Percentiles rank a stretch among this genome's conserved stretches.
Evolutionary conservation across 2,888 invertebrate species (phyloP).

Genomic region (Apocheima hispidaria): DNA sequence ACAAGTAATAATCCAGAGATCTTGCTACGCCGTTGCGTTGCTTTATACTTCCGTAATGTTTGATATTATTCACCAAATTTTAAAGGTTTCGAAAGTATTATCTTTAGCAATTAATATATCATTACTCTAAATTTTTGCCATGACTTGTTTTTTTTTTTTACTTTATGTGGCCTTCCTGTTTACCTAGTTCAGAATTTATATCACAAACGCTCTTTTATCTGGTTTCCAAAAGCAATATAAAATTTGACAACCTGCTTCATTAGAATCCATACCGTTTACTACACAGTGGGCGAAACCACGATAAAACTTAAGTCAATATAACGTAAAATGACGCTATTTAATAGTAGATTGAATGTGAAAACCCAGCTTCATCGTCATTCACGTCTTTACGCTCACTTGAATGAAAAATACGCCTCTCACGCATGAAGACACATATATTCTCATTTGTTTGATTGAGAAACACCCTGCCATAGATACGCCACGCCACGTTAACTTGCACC

Average conservation of each 20-base stretch:
- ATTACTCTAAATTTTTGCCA: too few relatives aligned
- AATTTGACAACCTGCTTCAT: slow-evolving; percentile 60
- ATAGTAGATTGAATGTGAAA: slow-evolving; percentile 19
- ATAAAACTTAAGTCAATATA: slow-evolving; percentile 20
- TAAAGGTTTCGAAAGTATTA: too few relatives aligned
- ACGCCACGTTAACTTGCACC: slow-evolving; percentile 37
- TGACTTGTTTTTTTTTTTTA: background rate
- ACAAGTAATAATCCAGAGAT: background rate
- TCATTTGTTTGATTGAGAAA: slow-evolving; percentile 32
- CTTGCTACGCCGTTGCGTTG: background rate
- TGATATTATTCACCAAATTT: too few relatives aligned
- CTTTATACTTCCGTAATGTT: background rate
- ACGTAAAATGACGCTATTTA: slow-evolving; percentile 24
- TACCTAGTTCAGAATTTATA: slow-evolving; percentile 50
- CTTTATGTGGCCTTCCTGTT: slow-evolving; percentile 45
- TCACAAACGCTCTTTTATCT: slow-evolving; percentile 63
- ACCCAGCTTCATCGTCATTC: slow-evolving; percentile 18
- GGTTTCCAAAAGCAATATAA: slow-evolving; percentile 68
- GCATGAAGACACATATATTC: slow-evolving; percentile 17
- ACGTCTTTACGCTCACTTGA: slow-evolving; percentile 16
- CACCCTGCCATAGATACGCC: slow-evolving; percentile 18
- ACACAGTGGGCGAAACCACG: slow-evolving; percentile 39
- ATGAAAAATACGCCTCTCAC: slow-evolving; percentile 26
- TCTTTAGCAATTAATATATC: too few relatives aligned
- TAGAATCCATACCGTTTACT: slow-evolving; percentile 51